A percentile compares a stretch with the other conserved stretches of the same genome.
phyloP scores from a whole-genome alignment of 2,888 invertebrate species.

The Philereme transversata region DNA sequence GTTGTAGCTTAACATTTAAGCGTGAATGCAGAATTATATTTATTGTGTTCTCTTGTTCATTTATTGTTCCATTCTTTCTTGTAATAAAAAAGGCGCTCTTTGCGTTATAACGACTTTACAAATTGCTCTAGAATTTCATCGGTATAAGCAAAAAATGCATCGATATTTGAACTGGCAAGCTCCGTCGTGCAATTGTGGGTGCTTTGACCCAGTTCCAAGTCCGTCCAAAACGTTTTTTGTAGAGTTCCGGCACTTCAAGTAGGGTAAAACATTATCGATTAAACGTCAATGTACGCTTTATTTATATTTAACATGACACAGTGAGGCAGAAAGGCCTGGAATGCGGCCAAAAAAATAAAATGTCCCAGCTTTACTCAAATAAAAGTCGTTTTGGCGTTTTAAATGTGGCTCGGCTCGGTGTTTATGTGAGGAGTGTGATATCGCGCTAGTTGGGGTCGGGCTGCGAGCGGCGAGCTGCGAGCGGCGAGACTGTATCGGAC shows the following conservation, averaged over 20 bases:
- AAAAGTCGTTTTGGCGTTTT: slow-evolving; percentile 41
- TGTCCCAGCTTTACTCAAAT: slow-evolving; percentile 38
- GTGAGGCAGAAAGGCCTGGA: slow-evolving; percentile 34
- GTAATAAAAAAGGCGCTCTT: no score
- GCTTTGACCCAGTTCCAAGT: slow-evolving; percentile 17
- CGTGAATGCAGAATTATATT: no score
- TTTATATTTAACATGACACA: slow-evolving; percentile 35
- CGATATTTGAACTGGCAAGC: slow-evolving; percentile 18
- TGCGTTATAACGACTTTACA: neutral
- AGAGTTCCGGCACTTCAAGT: slow-evolving; percentile 19
- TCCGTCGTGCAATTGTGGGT: slow-evolving; percentile 2
- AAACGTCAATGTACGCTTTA: slow-evolving; percentile 30
- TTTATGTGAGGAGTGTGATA: slow-evolving; percentile 36
- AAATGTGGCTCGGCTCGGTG: slow-evolving; percentile 36
- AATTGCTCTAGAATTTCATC: slow-evolving; percentile 1
- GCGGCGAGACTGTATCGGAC: neutral
- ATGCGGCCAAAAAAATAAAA: slow-evolving; percentile 38
- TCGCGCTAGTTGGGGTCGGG: slow-evolving; percentile 13
- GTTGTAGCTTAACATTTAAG: neutral
- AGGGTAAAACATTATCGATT: slow-evolving; percentile 26
- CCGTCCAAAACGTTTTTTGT: slow-evolving; percentile 16
- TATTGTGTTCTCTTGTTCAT: neutral
- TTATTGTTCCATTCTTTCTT: neutral
- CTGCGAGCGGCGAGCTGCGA: neutral
- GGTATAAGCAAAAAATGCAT: slow-evolving; percentile 14